Evolutionary conservation across 2,888 invertebrate genomes (phyloP), one percentile per base, ranked within the genome.

Genomic region (Drosophila formosana): DNA sequence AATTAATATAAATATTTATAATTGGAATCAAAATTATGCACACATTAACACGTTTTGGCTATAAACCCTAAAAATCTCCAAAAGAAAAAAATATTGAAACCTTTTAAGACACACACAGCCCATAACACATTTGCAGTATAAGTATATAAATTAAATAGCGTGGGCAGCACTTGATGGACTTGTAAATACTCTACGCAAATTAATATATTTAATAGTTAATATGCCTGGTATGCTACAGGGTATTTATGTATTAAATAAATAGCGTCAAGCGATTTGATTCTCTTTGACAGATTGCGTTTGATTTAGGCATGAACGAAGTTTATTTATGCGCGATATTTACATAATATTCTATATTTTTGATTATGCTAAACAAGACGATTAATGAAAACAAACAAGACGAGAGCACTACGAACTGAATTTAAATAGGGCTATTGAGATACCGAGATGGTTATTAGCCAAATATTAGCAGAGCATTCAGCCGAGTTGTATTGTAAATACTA

Each of bases 301-400:
- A 68, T 46, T 67, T 58, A 43, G 47, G 13, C 50, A 52, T 39
- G 3, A 23, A 25, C 52, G 39, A 26, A 3, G 4, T 18, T 34
- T 26, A 53, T 45, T 23, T 53, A 47, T 26, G 55, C 60, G 4
- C 4, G 9, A 9, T 23, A 56, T 78, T 65, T 63, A 39, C 78
- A 75, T 57, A 73, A 57, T 56, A 52, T 73, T 66, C 18, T n/a
- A 41, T 47, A 53, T 72, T 51, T 55, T 45, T 25, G 25, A 41
- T 32, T 63, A 55, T 51, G 37, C n/a, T 32, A 50, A 61, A 32
- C 37, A 18, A 46, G n/a, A 25, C 46, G 9, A 45, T 28, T 70
- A 61, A 75, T 77, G 67, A 75, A 77, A 79, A 78, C 76, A 78
- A 78, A 77, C 61, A 76, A 45, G 43, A 9, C 32, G 32, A 49